Evolutionary conservation across 2,113 vertebrate genomes (phyloP), one percentile per base, ranked within the genome.

Genomic region (Acrocephalus arundinaceus): DNA sequence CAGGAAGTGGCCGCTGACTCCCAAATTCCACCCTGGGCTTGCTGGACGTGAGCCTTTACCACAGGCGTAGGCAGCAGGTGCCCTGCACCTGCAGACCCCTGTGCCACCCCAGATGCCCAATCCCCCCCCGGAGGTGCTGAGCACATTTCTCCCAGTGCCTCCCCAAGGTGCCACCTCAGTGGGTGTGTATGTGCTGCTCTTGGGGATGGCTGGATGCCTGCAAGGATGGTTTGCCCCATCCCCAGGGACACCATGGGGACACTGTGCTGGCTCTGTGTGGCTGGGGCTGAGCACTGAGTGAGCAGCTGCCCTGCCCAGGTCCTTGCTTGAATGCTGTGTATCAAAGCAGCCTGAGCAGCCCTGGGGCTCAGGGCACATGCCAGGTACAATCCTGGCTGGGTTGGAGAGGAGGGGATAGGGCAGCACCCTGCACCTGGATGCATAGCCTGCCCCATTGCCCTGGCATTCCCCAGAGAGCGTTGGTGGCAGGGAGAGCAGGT

Each of bases 1-100:
- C 84, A 84, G 77, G 85, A 85, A 86, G 70, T 57, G 48, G 75
- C 86, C 19, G 13, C 15, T 92, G 91, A 89, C 89, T 94, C 78
- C 82, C 46, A 70, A 4, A 87, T 95, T 93, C 84, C 78, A 83
- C 11, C 39, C 28, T 20, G 30, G 81, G 58, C 67, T 93, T 87
- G 51, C 41, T 13, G 6, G 68, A 90, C 23, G 48, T 71, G 30
- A 43, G 51, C 45, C 54, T 18, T 87, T 76, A 74, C 49, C 4
- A 0, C 51, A 58, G 46, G 28, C 25, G 13, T 62, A 43, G 58
- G 67, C 49, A 87, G 87, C 3, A 37, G 61, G 76, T 75, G 39
- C 45, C 61, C 39, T 94, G 94, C 77, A 87, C 84, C 80, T 91
- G 81, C 81, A 57, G 57, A 82, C 10, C 78, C 59, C 20, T 54